Percentiles rank a stretch among this genome's conserved stretches.
Evolutionary conservation across 2,888 invertebrate genomes (phyloP).

Genomic region (Nomada fucata): DNA sequence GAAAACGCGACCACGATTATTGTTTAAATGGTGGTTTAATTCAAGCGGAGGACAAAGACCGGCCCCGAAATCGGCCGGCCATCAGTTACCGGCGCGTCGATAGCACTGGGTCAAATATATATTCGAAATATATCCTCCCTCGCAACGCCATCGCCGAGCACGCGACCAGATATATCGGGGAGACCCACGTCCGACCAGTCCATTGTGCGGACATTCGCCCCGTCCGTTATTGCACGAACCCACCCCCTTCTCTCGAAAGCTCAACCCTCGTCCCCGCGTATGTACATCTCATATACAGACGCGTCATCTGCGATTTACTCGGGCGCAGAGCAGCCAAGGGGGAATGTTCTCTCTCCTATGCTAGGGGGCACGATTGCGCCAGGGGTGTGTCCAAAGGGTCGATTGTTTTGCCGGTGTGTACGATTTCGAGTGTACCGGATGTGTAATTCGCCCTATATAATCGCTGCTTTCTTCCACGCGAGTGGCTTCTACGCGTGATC

Average conservation of each 20-base stretch:
- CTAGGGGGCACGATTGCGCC: slow-evolving; percentile 14
- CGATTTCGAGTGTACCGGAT: not conserved
- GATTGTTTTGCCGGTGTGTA: not conserved
- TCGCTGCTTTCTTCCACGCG: too few relatives aligned
- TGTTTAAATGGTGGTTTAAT: slow-evolving; percentile 71
- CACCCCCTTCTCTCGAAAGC: slow-evolving; percentile 15
- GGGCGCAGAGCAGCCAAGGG: slow-evolving; percentile 41
- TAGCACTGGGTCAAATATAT: slow-evolving; percentile 70
- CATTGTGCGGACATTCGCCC: slow-evolving; percentile 70
- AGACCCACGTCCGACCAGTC: slow-evolving; percentile 56
- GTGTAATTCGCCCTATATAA: too few relatives aligned
- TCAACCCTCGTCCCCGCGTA: slow-evolving; percentile 15
- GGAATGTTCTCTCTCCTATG: not conserved
- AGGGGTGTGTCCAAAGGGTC: slow-evolving; percentile 25
- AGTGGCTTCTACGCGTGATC: too few relatives aligned
- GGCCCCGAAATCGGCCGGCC: slow-evolving; percentile 46
- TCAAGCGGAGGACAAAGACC: slow-evolving; percentile 55
- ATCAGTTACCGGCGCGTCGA: slow-evolving; percentile 70
- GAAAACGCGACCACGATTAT: slow-evolving; percentile 58
- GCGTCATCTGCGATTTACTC: slow-evolving; percentile 69
- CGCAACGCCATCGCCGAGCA: slow-evolving; percentile 29
- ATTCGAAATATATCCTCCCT: slow-evolving; percentile 66
- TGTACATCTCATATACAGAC: slow-evolving; percentile 58
- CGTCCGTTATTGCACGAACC: slow-evolving; percentile 65
- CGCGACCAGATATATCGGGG: slow-evolving; percentile 47